Evolutionary conservation across 2,797 vertebrate genomes (phyloP).

Genomic region (Protosalanx chinensis): DNA sequence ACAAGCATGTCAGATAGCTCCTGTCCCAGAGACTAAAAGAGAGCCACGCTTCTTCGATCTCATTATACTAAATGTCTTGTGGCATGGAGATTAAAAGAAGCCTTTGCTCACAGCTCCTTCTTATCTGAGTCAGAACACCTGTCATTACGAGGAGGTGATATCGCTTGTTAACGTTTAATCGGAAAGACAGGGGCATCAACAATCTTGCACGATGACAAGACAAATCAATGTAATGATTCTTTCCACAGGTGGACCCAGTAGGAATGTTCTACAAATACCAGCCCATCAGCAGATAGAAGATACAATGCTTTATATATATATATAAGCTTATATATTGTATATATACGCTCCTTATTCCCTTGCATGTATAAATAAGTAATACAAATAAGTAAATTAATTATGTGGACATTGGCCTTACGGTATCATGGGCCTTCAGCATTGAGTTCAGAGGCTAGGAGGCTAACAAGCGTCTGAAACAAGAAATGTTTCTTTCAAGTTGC

Average conservation of each 20-base stretch:
- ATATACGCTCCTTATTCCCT: too few species aligned
- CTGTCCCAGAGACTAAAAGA: neutral
- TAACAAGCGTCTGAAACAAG: too few species aligned
- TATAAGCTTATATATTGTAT: neutral
- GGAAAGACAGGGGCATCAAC: neutral
- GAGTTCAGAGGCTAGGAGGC: too few species aligned
- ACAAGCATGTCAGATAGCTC: neutral
- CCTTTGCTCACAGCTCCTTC: neutral
- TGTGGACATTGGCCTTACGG: too few species aligned
- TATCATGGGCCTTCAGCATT: too few species aligned
- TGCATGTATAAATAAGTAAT: too few species aligned
- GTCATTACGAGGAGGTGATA: neutral
- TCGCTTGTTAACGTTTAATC: neutral
- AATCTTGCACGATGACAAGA: conserved; percentile 4
- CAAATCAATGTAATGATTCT: conserved; percentile 10
- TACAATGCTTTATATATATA: neutral
- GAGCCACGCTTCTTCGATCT: neutral
- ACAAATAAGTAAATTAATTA: too few species aligned
- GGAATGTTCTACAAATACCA: neutral
- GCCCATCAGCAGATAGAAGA: conserved; percentile 8
- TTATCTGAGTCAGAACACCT: neutral
- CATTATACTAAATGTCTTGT: neutral
- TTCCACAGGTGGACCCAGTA: conserved; percentile 5
- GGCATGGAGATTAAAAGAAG: neutral
- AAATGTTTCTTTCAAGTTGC: too few species aligned